Percentiles rank a stretch among this genome's conserved stretches.
phyloP scores from a whole-genome alignment of 2,797 vertebrate species.

The Pygocentrus nattereri region DNA sequence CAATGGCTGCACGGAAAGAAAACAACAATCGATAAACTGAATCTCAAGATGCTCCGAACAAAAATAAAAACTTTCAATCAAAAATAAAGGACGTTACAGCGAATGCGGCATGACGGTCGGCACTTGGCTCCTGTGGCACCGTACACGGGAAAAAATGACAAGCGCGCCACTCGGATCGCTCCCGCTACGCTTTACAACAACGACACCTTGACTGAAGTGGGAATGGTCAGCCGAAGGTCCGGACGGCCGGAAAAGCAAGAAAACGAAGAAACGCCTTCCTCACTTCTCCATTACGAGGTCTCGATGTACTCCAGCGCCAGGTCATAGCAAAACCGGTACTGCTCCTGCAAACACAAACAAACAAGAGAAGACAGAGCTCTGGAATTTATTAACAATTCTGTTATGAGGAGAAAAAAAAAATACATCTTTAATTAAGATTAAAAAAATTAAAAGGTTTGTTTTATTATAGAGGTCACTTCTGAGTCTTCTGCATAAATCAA shows the following conservation, averaged over 20 bases:
- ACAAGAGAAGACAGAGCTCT: not conserved
- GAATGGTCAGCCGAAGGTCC: not conserved
- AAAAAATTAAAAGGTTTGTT: too few species aligned
- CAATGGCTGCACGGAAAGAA: conserved; percentile 77
- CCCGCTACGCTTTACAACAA: not conserved
- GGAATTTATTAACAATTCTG: too few species aligned
- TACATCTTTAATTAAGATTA: too few species aligned
- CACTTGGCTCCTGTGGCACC: not conserved
- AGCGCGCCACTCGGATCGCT: not conserved
- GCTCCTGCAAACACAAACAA: conserved; percentile 81
- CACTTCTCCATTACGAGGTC: conserved; percentile 83
- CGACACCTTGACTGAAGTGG: not conserved
- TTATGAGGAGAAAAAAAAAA: too few species aligned
- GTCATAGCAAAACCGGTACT: conserved; percentile 98
- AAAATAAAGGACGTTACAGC: conserved; percentile 47
- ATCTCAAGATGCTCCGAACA: conserved; percentile 44
- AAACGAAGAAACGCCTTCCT: conserved; percentile 35
- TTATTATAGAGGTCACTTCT: too few species aligned
- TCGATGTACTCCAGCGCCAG: conserved; percentile 95
- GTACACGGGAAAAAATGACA: not conserved
- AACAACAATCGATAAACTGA: conserved; percentile 58
- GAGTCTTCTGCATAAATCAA: too few species aligned
- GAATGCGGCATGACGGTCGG: not conserved
- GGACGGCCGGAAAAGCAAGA: not conserved
- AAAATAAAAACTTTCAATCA: conserved; percentile 55